Conservation (phyloP, 2,888 invertebrate genomes). For the Miltochrista miniata region DNA sequence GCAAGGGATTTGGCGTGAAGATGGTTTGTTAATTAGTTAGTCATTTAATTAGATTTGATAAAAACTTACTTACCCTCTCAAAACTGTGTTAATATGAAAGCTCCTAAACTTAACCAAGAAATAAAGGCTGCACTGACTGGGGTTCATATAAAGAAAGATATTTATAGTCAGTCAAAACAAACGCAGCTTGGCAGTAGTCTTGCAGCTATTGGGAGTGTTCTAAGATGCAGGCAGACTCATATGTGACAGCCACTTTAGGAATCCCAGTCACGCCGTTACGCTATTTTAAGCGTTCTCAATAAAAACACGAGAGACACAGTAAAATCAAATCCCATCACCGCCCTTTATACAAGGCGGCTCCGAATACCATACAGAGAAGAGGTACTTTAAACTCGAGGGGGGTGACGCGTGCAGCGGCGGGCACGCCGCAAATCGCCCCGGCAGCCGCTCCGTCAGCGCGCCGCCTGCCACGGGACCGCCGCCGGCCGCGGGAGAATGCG, state of each 20-base stretch:
- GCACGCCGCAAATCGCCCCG: not conserved
- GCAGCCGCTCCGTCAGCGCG: no score
- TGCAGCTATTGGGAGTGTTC: not conserved
- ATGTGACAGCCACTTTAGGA: not conserved
- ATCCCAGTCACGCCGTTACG: not conserved
- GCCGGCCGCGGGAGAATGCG: no score
- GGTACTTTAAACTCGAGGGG: not conserved
- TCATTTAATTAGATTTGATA: not conserved
- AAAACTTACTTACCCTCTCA: not conserved
- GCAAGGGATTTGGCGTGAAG: no score
- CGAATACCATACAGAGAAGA: not conserved
- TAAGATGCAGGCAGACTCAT: not conserved
- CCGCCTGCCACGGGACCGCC: no score
- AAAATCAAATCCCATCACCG: not conserved
- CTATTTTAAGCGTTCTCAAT: no score
- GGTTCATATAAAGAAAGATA: not conserved
- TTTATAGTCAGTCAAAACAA: not conserved
- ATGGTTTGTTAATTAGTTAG: no score
- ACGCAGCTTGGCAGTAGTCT: not conserved
- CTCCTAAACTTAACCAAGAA: not conserved
- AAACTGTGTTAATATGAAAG: not conserved
- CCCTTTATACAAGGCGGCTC: not conserved
- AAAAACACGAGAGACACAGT: not conserved
- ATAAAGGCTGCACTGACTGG: not conserved
- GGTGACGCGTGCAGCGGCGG: not conserved